Base-by-base conservation (phyloP, 2,113 vertebrate species). In the Pedetes capensis region DNA sequence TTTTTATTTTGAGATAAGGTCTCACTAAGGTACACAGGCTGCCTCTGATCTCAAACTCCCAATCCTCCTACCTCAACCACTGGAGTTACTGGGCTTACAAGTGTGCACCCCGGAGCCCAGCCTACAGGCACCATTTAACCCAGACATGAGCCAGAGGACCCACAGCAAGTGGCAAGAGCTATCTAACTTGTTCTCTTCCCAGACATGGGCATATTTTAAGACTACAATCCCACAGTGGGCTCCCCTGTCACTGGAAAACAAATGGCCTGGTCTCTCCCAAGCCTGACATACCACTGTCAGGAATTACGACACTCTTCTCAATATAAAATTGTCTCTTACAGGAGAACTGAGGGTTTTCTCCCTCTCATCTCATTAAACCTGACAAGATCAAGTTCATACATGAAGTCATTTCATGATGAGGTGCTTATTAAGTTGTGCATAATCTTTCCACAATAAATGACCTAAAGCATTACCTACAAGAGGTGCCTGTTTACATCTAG, bases 81-180 rank as follows among this genome's bases (percentile, higher is more conserved):
- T n/a, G n/a, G n/a, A n/a, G n/a, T n/a, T n/a, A n/a, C n/a, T n/a
- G n/a, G n/a, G n/a, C n/a, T n/a, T n/a, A n/a, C n/a, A n/a, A n/a
- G n/a, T n/a, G n/a, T n/a, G n/a, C n/a, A n/a, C n/a, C n/a, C n/a
- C n/a, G n/a, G n/a, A n/a, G n/a, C n/a, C n/a, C n/a, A 10, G 14
- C 23, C 23, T 8, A 13, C 0, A 0, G 3, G 18, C n/a, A 80
- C 18, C n/a, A 29, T 5, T 51, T 4, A 42, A 27, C 5, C 1
- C 32, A 42, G 47, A 68, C 53, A 13, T 47, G n/a, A 57, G 42
- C 25, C 53, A 34, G 32, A 18, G 55, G 34, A 13, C 44, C 53
- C 13, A 5, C 32, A 0, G 9, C 6, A 34, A 11, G 29, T 2
- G 27, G 63, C 16, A 69, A 18, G 66, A 34, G n/a, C n/a, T 42